A percentile compares a stretch with the other conserved stretches of the same genome.
Evolutionary conservation across 2,888 invertebrate species (phyloP).

Genomic region (Syrista parreyssii): DNA sequence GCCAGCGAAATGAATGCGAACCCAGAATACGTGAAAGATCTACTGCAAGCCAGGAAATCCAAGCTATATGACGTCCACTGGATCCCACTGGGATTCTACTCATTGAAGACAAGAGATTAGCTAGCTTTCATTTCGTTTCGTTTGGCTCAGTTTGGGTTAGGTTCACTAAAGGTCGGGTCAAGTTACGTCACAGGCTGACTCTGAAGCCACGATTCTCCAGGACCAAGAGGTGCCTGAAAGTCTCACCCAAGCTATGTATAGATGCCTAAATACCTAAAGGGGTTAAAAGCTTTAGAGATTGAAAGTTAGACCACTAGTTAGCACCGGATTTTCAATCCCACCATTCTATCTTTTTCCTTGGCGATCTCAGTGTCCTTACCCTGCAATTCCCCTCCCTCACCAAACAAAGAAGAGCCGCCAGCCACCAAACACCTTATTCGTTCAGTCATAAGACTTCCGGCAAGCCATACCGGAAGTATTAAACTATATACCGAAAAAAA

Average conservation of each 20-base stretch:
- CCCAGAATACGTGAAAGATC: neutral
- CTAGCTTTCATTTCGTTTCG: neutral
- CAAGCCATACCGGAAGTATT: neutral
- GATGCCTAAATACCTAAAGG: neutral
- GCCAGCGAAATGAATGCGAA: neutral
- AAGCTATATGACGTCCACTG: neutral
- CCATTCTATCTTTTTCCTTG: neutral
- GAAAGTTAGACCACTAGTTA: neutral
- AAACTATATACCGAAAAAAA: neutral
- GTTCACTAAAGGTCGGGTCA: neutral
- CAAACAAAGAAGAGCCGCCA: neutral
- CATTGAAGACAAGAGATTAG: neutral
- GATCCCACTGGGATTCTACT: neutral
- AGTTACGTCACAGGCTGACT: neutral
- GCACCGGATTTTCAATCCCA: neutral
- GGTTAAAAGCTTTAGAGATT: neutral
- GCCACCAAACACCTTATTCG: neutral
- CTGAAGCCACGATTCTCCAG: neutral
- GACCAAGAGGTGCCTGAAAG: neutral
- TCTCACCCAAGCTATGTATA: neutral
- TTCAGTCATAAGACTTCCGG: neutral
- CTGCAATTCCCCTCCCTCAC: neutral
- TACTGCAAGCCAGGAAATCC: neutral
- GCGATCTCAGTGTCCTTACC: neutral
- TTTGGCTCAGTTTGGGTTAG: neutral